phyloP scores from a whole-genome alignment of 2,888 invertebrate genomes.

The Tineola bisselliella region DNA sequence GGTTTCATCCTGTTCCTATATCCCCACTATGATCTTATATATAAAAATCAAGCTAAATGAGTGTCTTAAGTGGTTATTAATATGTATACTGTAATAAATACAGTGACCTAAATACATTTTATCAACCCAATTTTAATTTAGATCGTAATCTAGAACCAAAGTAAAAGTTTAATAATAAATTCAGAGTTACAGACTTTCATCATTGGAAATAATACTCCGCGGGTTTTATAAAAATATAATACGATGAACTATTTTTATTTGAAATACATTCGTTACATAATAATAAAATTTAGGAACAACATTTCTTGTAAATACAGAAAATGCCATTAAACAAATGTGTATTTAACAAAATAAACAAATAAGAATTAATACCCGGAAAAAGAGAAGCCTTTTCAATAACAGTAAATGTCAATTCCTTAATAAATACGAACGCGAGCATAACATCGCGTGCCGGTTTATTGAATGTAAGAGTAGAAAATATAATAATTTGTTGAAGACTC shows the following conservation, averaged over 20 bases:
- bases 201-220: neutral
- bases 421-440: constrained; percentile 11
- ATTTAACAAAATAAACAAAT: constrained; percentile 2
- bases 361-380: constrained; percentile 1
- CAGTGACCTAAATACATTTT: no score
- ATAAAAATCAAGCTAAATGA: no score
- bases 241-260: neutral
- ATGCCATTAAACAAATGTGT: neutral
- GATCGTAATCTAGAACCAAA: neutral
- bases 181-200: neutral
- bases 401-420: constrained; percentile 9
- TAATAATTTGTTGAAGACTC: constrained; percentile 9
- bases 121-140: no score
- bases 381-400: constrained; percentile 7
- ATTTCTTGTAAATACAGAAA: neutral
- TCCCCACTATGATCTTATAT: no score
- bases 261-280: no score
- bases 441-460: constrained; percentile 8
- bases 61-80: no score
- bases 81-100: no score
- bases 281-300: no score
- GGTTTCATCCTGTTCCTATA: no score
- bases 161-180: neutral
- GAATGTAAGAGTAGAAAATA: constrained; percentile 11
- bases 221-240: neutral